phyloP scores from a whole-genome alignment of 2,888 invertebrate genomes.

The Parnassius glacialis region DNA sequence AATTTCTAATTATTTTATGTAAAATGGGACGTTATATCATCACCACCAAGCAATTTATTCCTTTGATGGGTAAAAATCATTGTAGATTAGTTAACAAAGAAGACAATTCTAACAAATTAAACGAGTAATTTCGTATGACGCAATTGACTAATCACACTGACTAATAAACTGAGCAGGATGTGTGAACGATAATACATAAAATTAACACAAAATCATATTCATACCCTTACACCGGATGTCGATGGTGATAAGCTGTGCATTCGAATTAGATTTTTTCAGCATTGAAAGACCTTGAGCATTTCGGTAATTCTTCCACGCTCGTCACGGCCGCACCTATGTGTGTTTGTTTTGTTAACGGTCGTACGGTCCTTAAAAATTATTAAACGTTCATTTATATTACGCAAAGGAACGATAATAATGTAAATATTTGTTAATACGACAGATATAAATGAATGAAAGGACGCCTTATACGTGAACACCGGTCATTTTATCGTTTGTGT shows the following conservation, averaged over 20 bases:
- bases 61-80: background rate
- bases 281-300: constrained; percentile 28
- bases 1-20: too few species aligned
- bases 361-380: constrained; percentile 55
- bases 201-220: constrained; percentile 46
- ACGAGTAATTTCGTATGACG: constrained; percentile 35
- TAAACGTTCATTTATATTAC: constrained; percentile 59
- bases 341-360: constrained; percentile 63
- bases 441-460: constrained; percentile 20
- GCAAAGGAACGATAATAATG: constrained; percentile 42
- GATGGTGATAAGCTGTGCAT: constrained; percentile 45
- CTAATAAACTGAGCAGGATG: constrained; percentile 62
- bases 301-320: constrained; percentile 16
- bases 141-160: constrained; percentile 42
- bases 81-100: constrained; percentile 22
- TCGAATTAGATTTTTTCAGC: constrained; percentile 40
- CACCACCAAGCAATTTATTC: too few species aligned
- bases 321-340: constrained; percentile 46
- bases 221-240: constrained; percentile 46
- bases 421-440: constrained; percentile 52
- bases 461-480: constrained; percentile 4
- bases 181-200: constrained; percentile 46
- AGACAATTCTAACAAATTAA: constrained; percentile 31
- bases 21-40: too few species aligned
- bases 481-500: background rate